A percentile compares a stretch with the other conserved stretches of the same genome.
These are phyloP conservation scores for Muscidifurax raptorellus DNA, from an alignment of 1,140 invertebrate species.

Conservation along the genomic window DNA sequence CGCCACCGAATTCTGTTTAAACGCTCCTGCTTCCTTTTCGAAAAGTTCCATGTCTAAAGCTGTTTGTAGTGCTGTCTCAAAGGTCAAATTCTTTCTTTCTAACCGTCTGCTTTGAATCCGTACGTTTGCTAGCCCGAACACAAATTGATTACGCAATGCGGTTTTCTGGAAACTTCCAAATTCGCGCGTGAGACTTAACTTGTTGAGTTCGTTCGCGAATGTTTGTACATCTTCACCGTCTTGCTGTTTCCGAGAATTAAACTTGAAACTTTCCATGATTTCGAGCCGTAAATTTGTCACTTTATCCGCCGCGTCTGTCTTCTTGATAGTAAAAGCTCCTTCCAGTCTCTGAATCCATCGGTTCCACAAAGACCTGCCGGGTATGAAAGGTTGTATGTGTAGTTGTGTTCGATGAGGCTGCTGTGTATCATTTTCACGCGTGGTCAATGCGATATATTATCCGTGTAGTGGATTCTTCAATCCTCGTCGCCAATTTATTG, in stretches of 20 bases:
- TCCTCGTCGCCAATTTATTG: too few relatives aligned
- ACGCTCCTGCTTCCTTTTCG: constrained; percentile 34
- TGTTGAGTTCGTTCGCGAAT: too few relatives aligned
- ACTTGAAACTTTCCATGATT: constrained; percentile 57
- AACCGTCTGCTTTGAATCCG: too few relatives aligned
- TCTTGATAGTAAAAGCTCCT: constrained; percentile 52
- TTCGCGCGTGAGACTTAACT: too few relatives aligned
- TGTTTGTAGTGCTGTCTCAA: too few relatives aligned
- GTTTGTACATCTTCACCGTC: too few relatives aligned
- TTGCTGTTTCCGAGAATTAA: constrained; percentile 55
- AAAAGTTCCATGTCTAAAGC: too few relatives aligned
- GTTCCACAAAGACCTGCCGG: constrained; percentile 7
- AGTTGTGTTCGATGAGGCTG: neutral
- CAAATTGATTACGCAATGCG: too few relatives aligned
- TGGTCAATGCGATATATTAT: neutral
- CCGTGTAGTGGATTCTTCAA: neutral
- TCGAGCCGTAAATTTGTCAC: constrained; percentile 54
- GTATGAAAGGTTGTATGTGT: neutral
- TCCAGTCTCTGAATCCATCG: constrained; percentile 54
- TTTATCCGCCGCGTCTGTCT: constrained; percentile 29
- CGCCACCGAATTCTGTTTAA: neutral
- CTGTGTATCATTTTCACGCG: neutral
- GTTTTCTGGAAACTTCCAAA: too few relatives aligned
- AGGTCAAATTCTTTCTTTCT: too few relatives aligned
- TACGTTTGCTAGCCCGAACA: too few relatives aligned